phyloP scores from a whole-genome alignment of 2,888 invertebrate species.

The Euproctis similis region DNA sequence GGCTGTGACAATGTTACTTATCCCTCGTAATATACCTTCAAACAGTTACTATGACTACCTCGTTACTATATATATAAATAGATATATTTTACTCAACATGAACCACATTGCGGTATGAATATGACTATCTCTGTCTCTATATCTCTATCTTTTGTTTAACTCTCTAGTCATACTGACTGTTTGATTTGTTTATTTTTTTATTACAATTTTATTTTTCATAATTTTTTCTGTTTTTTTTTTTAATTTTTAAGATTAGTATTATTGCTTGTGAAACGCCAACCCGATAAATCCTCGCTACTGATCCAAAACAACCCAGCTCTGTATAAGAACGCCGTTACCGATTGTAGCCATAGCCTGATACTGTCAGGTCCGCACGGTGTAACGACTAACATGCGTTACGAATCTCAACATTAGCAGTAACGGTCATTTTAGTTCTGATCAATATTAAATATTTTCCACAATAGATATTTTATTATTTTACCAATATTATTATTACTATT shows the following conservation, averaged over 20 bases:
- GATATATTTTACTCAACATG: constrained; percentile 46
- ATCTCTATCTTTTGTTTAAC: constrained; percentile 65
- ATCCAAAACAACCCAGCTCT: constrained; percentile 55
- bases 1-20: constrained; percentile 72
- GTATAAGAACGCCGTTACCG: constrained; percentile 36
- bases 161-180: constrained; percentile 75
- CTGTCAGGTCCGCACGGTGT: constrained; percentile 40
- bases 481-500: constrained; percentile 34
- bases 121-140: constrained; percentile 57
- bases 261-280: constrained; percentile 73
- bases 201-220: constrained; percentile 30
- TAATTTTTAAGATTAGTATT: constrained; percentile 58
- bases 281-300: constrained; percentile 65
- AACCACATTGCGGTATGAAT: constrained; percentile 68
- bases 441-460: constrained; percentile 28
- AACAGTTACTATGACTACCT: constrained; percentile 71
- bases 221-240: constrained; percentile 41
- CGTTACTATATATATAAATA: constrained; percentile 26
- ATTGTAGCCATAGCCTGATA: constrained; percentile 30
- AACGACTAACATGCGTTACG: constrained; percentile 57
- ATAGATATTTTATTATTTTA: no score
- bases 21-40: constrained; percentile 60
- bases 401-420: constrained; percentile 55
- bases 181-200: constrained; percentile 52
- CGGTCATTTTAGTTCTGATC: constrained; percentile 25